Base-by-base conservation (phyloP, 2,113 vertebrate species). In the Aptenodytes forsteri region DNA sequence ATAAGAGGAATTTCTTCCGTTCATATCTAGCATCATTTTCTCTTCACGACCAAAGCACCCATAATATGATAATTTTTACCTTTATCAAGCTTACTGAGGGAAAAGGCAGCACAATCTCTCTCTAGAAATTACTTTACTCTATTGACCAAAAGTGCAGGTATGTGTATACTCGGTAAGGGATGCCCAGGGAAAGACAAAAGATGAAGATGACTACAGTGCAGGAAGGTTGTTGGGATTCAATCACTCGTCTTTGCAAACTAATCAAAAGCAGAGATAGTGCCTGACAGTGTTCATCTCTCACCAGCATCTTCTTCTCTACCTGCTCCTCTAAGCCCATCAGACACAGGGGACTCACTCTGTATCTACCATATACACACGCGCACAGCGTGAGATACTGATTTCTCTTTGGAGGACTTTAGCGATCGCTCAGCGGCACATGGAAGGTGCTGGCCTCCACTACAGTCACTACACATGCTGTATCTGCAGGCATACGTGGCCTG, bases 1-100 rank as follows among this genome's bases (percentile, higher is more conserved):
- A 98, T 98, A 97, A 97, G 96, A 98, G 92, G 86, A 97, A 96
- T 97, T 98, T 98, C 94, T 93, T 88, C 95, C 67, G 73, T 96
- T 95, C 94, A 55, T 93, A 91, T 65, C 90, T 97, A 92, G 95
- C 95, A 98, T 98, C 87, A 93, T 97, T 98, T 98, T 97, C 97
- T 97, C 95, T 96, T 97, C 93, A 91, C 91, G 97, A 96, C 97
- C 97, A 97, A 97, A 72, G 91, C 91, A 98, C 95, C 77, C 77
- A 86, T 94, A 98, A 98, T 98, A 98, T 25, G 82, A 95, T 97
- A 97, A 97, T 98, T 98, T 98, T 98, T 98, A 97, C 96, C 95
- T 97, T 97, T 95, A 95, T 97, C 87, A 90, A 96, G 92, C 93
- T 98, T 93, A 92, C 86, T 87, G 94, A 97, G 93, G 78, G 89